Evolutionary conservation across 2,888 invertebrate genomes (phyloP).

Genomic region (Pyrochroa serraticornis): DNA sequence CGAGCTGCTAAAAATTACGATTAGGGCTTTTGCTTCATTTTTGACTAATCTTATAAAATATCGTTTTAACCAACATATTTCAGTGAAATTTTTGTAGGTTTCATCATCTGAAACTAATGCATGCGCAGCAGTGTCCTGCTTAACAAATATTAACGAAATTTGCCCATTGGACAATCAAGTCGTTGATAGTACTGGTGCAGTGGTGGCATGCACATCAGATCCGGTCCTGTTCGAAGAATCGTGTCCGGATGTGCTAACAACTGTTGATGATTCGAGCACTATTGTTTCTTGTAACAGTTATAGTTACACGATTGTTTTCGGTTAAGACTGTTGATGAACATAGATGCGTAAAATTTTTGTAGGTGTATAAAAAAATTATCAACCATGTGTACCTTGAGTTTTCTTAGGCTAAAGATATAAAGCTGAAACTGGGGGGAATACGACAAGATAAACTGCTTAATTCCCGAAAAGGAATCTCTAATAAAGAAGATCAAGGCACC

Average conservation of each 20-base stretch:
- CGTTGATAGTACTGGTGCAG: constrained; percentile 24
- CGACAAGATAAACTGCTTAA: no score
- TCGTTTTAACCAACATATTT: no score
- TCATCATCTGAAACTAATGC: constrained; percentile 17
- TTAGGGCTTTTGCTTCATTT: no score
- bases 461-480: no score
- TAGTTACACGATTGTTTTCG: constrained; percentile 34
- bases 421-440: no score
- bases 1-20: no score
- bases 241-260: constrained; percentile 58
- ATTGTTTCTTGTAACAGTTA: constrained; percentile 50
- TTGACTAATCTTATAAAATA: no score
- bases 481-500: no score
- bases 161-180: constrained; percentile 38
- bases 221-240: constrained; percentile 53
- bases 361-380: background rate
- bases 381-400: no score
- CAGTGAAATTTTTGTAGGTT: constrained; percentile 28
- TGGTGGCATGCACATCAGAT: constrained; percentile 37
- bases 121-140: constrained; percentile 35
- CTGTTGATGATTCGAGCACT: constrained; percentile 54
- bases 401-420: no score
- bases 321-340: constrained; percentile 18
- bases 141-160: constrained; percentile 28
- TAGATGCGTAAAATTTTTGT: background rate